Evolutionary conservation across 2,113 vertebrate genomes (phyloP), one percentile per base, ranked within the genome.

Genomic region (Pelobates fuscus): DNA sequence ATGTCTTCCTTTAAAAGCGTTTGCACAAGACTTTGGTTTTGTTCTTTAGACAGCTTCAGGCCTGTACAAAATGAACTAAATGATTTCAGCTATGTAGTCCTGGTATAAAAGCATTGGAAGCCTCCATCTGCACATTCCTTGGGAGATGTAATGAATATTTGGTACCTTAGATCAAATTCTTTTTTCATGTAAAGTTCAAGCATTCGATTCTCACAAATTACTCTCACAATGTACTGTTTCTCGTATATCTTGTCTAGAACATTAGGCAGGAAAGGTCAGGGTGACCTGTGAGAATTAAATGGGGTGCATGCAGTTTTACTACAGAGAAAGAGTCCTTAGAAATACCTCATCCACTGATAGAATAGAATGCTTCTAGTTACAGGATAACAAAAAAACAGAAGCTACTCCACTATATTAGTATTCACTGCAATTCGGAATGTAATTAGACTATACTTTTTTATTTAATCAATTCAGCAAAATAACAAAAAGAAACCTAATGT

Each of bases 1-100:
- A 82, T 82, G 82, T 86, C 85, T 84, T 85, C 84, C 84, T 84
- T 86, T 85, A 83, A 81, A 86, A 84, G 83, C 81, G 46, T 0
- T 82, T 80, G 81, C 82, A 72, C 79, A 84, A 84, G 87, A 82
- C 82, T 59, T 83, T 80, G 81, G 81, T 59, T 85, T 89, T 89
- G 87, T 88, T 80, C 78, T 70, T 80, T 69, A 84, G 84, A 80
- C 86, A 85, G 86, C 86, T 84, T 37, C 78, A 71, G 84, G 87
- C 81, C 75, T 85, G 86, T 86, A 83, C 87, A 87, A 86, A 86
- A 83, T 85, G 86, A 86, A 87, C 84, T 84, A 85, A 85, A 86
- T 87, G 84, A 86, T 85, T 84, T 81, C 80, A 82, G 85, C 80
- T 82, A 82, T 81, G 85, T 78, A 30, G 73, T 2, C 21, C 77